Base-by-base conservation (phyloP, 2,797 vertebrate genomes). In the Crypturellus tataupa region DNA sequence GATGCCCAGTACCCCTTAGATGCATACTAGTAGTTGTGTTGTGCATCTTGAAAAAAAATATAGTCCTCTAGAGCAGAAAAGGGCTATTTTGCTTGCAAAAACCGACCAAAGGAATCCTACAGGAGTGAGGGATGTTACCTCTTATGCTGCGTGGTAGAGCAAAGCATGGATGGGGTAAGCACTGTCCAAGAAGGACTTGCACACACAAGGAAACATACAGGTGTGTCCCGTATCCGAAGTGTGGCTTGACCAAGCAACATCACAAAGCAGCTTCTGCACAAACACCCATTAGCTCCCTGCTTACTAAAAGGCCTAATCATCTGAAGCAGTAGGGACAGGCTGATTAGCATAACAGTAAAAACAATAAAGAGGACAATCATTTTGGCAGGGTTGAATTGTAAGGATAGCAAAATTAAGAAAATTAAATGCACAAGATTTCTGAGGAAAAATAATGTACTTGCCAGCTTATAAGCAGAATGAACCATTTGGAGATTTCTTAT, bases 1-100 rank as follows among this genome's bases (percentile, higher is more conserved):
- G 37, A 55, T 51, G 40, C 6, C 27, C 40, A 24, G 9, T 42
- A 53, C 20, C 77, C 24, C 33, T 72, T 44, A 76, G 25, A 73
- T 1, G 20, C 46, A 6, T 0, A 0, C 1, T n/a, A 62, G 44
- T 5, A 93, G 64, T 58, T 3, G 4, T 0, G 64, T 58, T 3
- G 4, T 0, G 0, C 14, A 17, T 33, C 55, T 69, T 12, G 20
- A 67, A 95, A 40, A 35, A 88, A 67, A 56, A 39, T 39, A 39
- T 14, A 69, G 27, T 2, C 9, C 40, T 62, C 44, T 16, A 49
- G 21, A 33, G 12, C 11, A 69, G 11, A 53, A 62, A 69, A 49
- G 23, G 47, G 47, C 21, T 49, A 49, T 24, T 49, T 49, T 24
- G 11, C 47, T 46, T 46, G 44, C 21, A 49, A 49, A 49, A 51